These are phyloP conservation scores for Cryptoprocta ferox DNA, from an alignment of 2,797 vertebrate genomes.

Conservation along the genomic window DNA sequence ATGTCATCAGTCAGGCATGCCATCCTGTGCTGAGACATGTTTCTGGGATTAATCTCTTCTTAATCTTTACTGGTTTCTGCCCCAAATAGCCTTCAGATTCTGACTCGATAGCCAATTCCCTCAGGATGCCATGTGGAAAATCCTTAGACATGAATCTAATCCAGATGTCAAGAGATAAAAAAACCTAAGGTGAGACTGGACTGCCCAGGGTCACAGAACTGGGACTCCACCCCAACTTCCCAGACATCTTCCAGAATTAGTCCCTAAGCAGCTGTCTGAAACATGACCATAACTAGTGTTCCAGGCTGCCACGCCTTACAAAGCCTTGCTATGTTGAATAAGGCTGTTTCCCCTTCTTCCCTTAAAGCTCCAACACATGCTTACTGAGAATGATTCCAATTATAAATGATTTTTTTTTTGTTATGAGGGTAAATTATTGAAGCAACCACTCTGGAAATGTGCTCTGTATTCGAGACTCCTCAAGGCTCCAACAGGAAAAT, in stretches of 20 bases:
- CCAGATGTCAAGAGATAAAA: background rate
- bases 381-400: constrained; percentile 80
- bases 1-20: background rate
- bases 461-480: constrained; percentile 78
- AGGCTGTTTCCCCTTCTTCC: constrained; percentile 77
- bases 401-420: constrained; percentile 56
- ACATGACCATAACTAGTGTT: background rate
- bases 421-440: constrained; percentile 61
- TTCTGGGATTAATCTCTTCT: background rate
- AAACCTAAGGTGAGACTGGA: background rate
- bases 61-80: background rate
- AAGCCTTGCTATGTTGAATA: constrained; percentile 69
- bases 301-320: background rate
- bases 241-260: background rate
- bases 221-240: background rate
- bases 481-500: constrained; percentile 76
- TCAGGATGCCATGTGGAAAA: background rate
- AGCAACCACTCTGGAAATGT: constrained; percentile 80
- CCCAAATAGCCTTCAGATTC: background rate
- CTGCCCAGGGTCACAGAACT: constrained; percentile 37
- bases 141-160: background rate
- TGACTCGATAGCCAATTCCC: background rate
- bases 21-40: background rate
- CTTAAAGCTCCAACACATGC: background rate
- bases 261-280: background rate